phyloP scores from a whole-genome alignment of 2,113 vertebrate species.

The Trogon melanurus region DNA sequence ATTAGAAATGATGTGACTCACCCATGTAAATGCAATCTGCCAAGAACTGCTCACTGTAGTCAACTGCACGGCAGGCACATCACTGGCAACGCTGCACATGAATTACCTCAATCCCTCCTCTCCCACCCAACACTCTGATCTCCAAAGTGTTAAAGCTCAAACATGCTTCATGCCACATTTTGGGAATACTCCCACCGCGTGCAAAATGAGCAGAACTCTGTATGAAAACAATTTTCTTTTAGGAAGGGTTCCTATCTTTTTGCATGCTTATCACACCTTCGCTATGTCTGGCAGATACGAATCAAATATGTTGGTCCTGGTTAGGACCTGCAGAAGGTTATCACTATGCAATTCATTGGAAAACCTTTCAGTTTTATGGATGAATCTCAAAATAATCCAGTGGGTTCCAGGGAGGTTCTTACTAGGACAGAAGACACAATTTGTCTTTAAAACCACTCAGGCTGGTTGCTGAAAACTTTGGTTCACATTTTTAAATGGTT shows the following conservation, averaged over 20 bases:
- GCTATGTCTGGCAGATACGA: neutral
- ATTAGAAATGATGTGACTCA: conserved; percentile 12
- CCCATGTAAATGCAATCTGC: neutral
- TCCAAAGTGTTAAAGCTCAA: neutral
- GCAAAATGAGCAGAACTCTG: neutral
- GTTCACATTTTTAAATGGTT: neutral
- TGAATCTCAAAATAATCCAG: neutral
- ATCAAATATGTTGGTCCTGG: neutral
- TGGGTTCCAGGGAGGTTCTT: neutral
- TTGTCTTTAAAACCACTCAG: neutral
- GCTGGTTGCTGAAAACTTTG: neutral
- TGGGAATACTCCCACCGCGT: neutral
- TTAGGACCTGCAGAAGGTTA: neutral
- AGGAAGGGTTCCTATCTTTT: neutral
- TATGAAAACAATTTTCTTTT: neutral
- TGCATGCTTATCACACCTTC: neutral
- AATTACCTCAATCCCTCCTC: conserved; percentile 12
- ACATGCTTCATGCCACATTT: neutral
- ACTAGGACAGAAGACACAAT: neutral
- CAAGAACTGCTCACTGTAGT: conserved; percentile 7
- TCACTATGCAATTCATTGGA: neutral
- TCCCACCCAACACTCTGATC: neutral
- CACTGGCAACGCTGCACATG: neutral
- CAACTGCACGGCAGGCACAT: neutral
- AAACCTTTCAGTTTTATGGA: neutral